A percentile compares a stretch with the other conserved stretches of the same genome.
phyloP scores from a whole-genome alignment of 1,140 invertebrate genomes.

The Drosophila parvula region DNA sequence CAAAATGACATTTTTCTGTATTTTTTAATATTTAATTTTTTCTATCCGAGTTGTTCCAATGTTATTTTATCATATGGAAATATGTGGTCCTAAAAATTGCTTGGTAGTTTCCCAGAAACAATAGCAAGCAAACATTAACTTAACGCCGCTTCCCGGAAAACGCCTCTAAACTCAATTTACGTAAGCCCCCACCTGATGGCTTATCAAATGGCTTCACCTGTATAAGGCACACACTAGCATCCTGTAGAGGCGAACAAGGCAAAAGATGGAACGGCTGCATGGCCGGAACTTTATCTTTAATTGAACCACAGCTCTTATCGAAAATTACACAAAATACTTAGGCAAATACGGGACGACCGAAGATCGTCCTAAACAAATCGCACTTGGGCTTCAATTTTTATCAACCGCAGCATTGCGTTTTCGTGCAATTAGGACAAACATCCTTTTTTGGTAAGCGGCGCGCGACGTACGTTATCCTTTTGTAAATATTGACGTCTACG shows the following conservation, averaged over 20 bases:
- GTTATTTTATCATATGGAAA: background rate
- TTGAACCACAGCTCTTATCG: conserved; percentile 70
- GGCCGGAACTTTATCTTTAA: conserved; percentile 65
- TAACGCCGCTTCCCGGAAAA: conserved; percentile 77
- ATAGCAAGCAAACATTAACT: conserved; percentile 71
- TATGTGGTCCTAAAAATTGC: background rate
- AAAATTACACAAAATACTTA: conserved; percentile 55
- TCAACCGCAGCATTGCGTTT: conserved; percentile 66
- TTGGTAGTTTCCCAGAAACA: conserved; percentile 69
- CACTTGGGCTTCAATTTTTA: conserved; percentile 51
- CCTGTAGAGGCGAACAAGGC: conserved; percentile 50
- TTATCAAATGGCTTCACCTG: conserved; percentile 71
- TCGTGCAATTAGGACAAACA: conserved; percentile 72
- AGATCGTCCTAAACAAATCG: conserved; percentile 71
- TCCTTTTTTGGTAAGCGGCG: conserved; percentile 59
- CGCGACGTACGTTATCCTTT: conserved; percentile 66
- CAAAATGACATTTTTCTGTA: too few relatives aligned
- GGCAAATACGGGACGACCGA: conserved; percentile 13
- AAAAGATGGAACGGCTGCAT: conserved; percentile 44
- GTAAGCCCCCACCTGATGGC: conserved; percentile 42
- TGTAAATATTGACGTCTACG: conserved; percentile 73
- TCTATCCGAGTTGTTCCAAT: too few relatives aligned
- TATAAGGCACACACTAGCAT: conserved; percentile 57
- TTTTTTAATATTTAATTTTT: background rate
- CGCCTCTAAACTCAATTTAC: conserved; percentile 52